These are phyloP conservation scores for Cherax quadricarinatus DNA, from an alignment of 1,140 invertebrate species.

Conservation along the genomic window DNA sequence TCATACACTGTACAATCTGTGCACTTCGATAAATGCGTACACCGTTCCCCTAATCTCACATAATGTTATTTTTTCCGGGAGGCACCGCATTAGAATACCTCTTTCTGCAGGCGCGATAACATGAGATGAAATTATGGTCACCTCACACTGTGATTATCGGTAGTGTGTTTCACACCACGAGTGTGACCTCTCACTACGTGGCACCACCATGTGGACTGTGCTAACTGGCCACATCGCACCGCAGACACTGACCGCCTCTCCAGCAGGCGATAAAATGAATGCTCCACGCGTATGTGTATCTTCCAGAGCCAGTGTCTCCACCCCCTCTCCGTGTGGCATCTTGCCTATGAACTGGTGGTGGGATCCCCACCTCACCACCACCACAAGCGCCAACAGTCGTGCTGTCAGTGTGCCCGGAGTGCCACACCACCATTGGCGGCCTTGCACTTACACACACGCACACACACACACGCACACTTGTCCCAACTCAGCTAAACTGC, in stretches of 20 bases:
- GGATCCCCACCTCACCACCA: not conserved
- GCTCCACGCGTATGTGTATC: not conserved
- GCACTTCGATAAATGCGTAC: too few species aligned
- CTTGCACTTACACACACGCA: not conserved
- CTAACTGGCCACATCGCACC: not conserved
- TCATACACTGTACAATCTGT: too few species aligned
- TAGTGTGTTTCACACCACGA: too few species aligned
- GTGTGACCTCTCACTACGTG: not conserved
- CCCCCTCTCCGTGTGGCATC: not conserved
- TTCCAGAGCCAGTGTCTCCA: not conserved
- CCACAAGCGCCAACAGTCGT: not conserved
- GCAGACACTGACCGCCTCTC: not conserved
- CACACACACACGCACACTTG: conserved; percentile 57
- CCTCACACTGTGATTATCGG: too few species aligned
- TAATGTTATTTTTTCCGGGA: too few species aligned
- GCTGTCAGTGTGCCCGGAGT: not conserved
- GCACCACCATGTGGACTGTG: not conserved
- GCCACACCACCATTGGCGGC: conserved; percentile 1
- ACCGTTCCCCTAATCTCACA: too few species aligned
- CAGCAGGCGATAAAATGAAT: not conserved
- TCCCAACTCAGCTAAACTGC: conserved; percentile 53
- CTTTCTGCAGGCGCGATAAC: too few species aligned
- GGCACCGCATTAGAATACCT: too few species aligned
- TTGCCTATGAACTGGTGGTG: too few species aligned
- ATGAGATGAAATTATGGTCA: too few species aligned